Evolutionary conservation across 64 coral and sea anemone genomes (phyloP).

Genomic region (Pocillopora damicornis): DNA sequence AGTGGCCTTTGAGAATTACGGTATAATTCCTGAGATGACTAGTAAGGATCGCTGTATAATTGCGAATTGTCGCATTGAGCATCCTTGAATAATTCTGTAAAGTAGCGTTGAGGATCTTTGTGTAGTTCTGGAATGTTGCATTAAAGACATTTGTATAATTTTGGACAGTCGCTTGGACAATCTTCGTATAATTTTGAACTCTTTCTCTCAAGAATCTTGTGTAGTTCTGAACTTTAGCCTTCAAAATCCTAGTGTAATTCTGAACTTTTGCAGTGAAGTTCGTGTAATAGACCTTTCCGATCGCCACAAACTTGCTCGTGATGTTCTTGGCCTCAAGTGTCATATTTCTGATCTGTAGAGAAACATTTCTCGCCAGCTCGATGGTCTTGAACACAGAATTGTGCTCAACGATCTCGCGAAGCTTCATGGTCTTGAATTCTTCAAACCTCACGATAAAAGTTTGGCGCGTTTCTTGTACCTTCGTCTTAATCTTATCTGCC

Average conservation of each 20-base stretch:
- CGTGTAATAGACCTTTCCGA: constrained; percentile 75
- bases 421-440: constrained; percentile 70
- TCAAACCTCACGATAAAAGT: constrained; percentile 38
- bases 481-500: constrained; percentile 55
- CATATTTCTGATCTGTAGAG: constrained; percentile 37
- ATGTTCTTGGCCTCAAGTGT: constrained; percentile 64
- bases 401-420: constrained; percentile 83
- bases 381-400: constrained; percentile 74
- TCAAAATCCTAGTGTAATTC: constrained; percentile 26
- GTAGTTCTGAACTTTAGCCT: constrained; percentile 13
- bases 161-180: neutral
- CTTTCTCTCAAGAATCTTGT: neutral
- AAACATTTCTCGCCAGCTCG: constrained; percentile 63
- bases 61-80: constrained; percentile 6
- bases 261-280: constrained; percentile 55
- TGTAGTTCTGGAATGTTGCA: constrained; percentile 5
- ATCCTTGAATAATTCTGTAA: constrained; percentile 17
- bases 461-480: constrained; percentile 43
- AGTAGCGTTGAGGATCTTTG: neutral
- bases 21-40: constrained; percentile 47
- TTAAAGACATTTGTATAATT: neutral
- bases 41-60: constrained; percentile 29
- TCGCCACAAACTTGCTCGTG: constrained; percentile 57
- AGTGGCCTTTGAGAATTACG: constrained; percentile 15
- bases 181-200: constrained; percentile 12